Percentiles rank a stretch among this genome's conserved stretches.
Conservation (phyloP, 1,140 invertebrate species). For the Diabrotica undecimpunctata region DNA sequence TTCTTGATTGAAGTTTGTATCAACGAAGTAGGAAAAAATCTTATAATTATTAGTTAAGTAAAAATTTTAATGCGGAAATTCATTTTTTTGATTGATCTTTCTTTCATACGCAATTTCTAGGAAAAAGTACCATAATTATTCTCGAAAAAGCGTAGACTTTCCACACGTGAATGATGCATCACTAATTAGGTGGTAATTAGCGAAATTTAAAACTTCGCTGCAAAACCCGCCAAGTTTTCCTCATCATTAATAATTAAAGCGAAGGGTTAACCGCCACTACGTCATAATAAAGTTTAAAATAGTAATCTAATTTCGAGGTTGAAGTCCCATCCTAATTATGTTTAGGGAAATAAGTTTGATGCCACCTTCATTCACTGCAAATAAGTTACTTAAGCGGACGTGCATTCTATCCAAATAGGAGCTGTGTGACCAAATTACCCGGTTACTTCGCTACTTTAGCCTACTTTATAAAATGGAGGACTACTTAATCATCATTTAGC, state of each 20-base stretch:
- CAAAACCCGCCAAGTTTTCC: slow-evolving; percentile 1
- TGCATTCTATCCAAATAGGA: not conserved
- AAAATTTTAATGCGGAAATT: too few relatives aligned
- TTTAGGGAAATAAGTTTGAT: not conserved
- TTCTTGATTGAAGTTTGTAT: too few relatives aligned
- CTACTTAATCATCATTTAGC: too few relatives aligned
- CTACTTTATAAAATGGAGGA: too few relatives aligned
- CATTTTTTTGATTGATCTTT: too few relatives aligned
- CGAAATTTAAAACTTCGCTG: slow-evolving; percentile 4
- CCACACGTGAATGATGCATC: not conserved
- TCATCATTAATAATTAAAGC: slow-evolving; percentile 13
- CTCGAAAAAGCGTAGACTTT: not conserved
- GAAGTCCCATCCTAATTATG: slow-evolving; percentile 9
- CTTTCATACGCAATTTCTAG: too few relatives aligned
- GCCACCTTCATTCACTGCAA: not conserved
- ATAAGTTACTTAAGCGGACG: not conserved
- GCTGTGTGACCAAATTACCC: not conserved
- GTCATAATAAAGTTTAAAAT: slow-evolving; percentile 13
- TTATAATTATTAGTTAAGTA: too few relatives aligned
- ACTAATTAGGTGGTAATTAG: not conserved
- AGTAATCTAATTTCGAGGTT: slow-evolving; percentile 8
- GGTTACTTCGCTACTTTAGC: not conserved
- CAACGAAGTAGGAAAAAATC: too few relatives aligned
- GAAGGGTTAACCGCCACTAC: slow-evolving; percentile 3
- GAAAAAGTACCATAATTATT: too few relatives aligned